These are phyloP conservation scores for Ochropleura plecta DNA, from an alignment of 2,888 invertebrate species.

Conservation along the genomic window DNA sequence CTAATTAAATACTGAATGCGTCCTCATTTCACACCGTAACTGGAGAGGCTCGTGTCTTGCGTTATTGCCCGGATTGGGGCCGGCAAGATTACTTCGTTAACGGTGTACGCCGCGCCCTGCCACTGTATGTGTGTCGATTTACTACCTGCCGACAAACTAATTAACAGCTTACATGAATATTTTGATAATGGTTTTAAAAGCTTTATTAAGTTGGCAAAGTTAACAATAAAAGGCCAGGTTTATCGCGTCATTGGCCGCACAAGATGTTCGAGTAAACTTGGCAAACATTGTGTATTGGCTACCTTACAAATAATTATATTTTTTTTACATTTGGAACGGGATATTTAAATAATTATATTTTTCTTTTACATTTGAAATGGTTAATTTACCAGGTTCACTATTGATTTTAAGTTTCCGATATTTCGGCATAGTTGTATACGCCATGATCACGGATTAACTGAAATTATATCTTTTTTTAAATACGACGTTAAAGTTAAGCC, in stretches of 20 bases:
- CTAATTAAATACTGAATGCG: constrained; percentile 55
- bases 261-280: constrained; percentile 4
- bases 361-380: neutral
- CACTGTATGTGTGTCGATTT: constrained; percentile 44
- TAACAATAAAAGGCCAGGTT: constrained; percentile 17
- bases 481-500: neutral
- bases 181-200: constrained; percentile 59
- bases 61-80: constrained; percentile 64
- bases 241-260: constrained; percentile 1
- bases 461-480: no score
- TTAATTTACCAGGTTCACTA: no score
- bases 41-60: constrained; percentile 53
- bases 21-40: constrained; percentile 60
- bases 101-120: constrained; percentile 68
- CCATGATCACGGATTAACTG: no score
- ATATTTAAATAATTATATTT: neutral
- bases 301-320: constrained; percentile 6
- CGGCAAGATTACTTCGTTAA: constrained; percentile 69
- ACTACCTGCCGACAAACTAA: constrained; percentile 51
- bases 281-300: constrained; percentile 1
- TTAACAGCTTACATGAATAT: constrained; percentile 49
- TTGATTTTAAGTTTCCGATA: no score
- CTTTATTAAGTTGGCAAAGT: constrained; percentile 45
- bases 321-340: no score
- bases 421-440: no score